Evolutionary conservation across 2,113 vertebrate species (phyloP).

Genomic region (Dasyurus viverrinus): DNA sequence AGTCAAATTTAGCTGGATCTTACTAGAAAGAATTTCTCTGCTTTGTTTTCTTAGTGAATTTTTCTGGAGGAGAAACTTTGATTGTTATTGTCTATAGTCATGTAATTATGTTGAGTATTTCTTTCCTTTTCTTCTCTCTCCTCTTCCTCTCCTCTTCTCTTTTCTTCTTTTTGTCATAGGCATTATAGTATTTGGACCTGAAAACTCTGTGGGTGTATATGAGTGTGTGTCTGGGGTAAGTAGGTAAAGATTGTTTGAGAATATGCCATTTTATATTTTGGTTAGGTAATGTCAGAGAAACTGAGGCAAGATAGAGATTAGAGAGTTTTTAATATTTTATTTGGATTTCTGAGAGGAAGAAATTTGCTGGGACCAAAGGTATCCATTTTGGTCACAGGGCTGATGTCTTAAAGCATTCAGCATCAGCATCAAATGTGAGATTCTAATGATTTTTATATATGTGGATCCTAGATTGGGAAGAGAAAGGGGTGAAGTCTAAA

Average conservation of each 20-base stretch:
- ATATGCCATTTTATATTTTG: constrained; percentile 40
- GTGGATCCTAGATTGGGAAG: no score
- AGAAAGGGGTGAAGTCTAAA: no score
- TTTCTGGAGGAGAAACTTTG: constrained; percentile 53
- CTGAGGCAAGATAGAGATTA: no score
- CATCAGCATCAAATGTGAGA: no score
- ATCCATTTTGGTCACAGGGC: no score
- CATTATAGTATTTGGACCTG: background rate
- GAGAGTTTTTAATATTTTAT: no score
- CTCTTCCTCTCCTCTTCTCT: no score
- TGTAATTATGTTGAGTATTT: constrained; percentile 42
- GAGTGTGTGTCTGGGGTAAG: constrained; percentile 2
- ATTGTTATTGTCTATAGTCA: constrained; percentile 51
- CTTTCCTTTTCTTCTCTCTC: background rate
- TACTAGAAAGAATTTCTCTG: constrained; percentile 33
- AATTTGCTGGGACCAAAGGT: no score
- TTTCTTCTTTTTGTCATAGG: background rate
- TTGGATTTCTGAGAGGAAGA: no score
- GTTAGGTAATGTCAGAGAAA: background rate
- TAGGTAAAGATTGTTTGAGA: constrained; percentile 4
- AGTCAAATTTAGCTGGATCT: constrained; percentile 22
- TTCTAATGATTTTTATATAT: no score
- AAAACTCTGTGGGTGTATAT: constrained; percentile 11
- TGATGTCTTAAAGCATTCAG: no score
- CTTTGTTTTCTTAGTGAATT: constrained; percentile 37